A percentile compares a stretch with the other conserved stretches of the same genome.
phyloP scores from a whole-genome alignment of 2,888 invertebrate species.

The Prenolepis imparis region DNA sequence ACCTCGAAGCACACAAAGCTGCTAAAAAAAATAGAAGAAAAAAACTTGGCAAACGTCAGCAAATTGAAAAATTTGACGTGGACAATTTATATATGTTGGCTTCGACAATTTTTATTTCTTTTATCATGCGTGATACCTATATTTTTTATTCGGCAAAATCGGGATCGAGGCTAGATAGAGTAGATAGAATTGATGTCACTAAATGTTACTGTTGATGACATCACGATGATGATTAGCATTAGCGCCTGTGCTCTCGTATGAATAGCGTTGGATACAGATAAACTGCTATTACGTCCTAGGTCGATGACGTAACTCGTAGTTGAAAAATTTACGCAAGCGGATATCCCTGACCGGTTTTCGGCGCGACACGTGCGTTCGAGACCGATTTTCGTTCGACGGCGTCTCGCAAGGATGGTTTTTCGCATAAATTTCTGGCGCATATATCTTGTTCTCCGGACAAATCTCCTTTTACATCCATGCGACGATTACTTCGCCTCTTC shows the following conservation, averaged over 20 bases:
- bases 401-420: neutral
- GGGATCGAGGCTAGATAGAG: neutral
- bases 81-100: neutral
- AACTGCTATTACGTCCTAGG: neutral
- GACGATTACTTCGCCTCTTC: neutral
- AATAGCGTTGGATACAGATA: neutral
- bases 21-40: neutral
- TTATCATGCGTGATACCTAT: neutral
- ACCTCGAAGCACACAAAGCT: neutral
- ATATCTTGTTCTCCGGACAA: neutral
- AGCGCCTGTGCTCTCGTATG: neutral
- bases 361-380: neutral
- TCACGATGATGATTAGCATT: neutral
- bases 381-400: neutral
- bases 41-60: too few species aligned
- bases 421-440: too few species aligned
- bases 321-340: neutral
- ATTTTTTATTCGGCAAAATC: neutral
- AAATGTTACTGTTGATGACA: neutral
- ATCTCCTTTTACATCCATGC: neutral
- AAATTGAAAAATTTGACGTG: neutral
- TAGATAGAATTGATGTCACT: neutral
- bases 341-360: conserved; percentile 1
- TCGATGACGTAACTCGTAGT: neutral
- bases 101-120: neutral